Evolutionary conservation across 2,797 vertebrate genomes (phyloP).

Genomic region (Fistularia tabacaria): DNA sequence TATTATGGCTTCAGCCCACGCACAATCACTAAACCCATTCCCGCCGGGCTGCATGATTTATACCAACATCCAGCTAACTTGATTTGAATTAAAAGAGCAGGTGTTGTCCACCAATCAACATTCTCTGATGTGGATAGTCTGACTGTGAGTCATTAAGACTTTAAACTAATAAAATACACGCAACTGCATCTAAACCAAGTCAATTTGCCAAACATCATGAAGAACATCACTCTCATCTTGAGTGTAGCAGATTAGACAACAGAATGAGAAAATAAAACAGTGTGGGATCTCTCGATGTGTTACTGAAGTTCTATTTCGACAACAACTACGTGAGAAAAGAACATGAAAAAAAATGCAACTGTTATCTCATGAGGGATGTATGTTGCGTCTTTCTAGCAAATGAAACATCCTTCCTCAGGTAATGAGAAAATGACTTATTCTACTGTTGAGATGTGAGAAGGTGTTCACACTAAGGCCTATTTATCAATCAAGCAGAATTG

Average conservation of each 20-base stretch:
- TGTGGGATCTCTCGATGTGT: constrained; percentile 7
- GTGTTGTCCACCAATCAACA: constrained; percentile 8
- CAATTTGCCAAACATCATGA: constrained; percentile 7
- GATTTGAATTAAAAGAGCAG: constrained; percentile 3
- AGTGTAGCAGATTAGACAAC: not conserved
- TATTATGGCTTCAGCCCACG: no score
- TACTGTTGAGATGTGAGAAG: constrained; percentile 3
- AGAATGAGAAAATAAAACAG: constrained; percentile 5
- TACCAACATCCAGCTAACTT: not conserved
- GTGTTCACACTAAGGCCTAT: not conserved
- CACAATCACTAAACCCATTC: not conserved
- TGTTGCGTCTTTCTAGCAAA: constrained; percentile 10
- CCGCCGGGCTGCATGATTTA: not conserved
- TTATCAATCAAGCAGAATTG: constrained; percentile 6
- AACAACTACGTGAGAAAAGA: constrained; percentile 1
- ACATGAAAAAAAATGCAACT: constrained; percentile 2
- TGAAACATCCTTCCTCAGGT: not conserved
- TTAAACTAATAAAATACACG: not conserved
- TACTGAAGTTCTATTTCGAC: not conserved
- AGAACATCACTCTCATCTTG: not conserved
- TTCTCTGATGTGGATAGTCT: not conserved
- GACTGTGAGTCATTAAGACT: constrained; percentile 4
- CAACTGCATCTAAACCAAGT: not conserved
- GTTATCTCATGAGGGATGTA: constrained; percentile 6
- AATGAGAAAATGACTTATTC: not conserved